These are phyloP conservation scores for Clanis bilineata DNA, from an alignment of 2,888 invertebrate species.

Conservation along the genomic window DNA sequence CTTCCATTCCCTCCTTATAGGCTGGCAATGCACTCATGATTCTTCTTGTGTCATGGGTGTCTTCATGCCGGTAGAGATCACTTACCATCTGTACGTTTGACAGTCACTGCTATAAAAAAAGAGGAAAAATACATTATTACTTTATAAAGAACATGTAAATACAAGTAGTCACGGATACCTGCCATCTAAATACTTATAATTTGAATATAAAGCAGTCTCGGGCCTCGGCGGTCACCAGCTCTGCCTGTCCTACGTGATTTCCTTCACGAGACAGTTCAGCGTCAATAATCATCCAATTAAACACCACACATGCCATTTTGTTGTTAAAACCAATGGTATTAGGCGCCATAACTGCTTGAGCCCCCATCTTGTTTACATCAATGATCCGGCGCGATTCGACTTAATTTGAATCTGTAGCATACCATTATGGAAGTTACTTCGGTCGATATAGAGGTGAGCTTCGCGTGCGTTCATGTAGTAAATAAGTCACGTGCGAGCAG, in stretches of 20 bases:
- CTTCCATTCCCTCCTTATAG: too few relatives aligned
- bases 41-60: too few relatives aligned
- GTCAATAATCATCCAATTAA: conserved; percentile 12
- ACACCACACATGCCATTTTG: neutral
- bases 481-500: conserved; percentile 5
- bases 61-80: too few relatives aligned
- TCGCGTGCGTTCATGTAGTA: neutral
- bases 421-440: neutral
- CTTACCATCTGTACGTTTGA: too few relatives aligned
- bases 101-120: too few relatives aligned
- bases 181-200: neutral
- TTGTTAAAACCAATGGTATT: neutral
- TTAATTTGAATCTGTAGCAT: neutral
- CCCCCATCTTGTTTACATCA: conserved; percentile 9
- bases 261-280: conserved; percentile 18
- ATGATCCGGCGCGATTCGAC: neutral
- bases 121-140: neutral
- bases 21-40: too few relatives aligned
- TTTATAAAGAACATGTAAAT: neutral
- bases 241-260: conserved; percentile 25
- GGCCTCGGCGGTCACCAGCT: neutral
- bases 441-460: neutral
- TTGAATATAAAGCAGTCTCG: neutral
- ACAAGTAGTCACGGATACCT: neutral
- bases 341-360: neutral